Conservation (phyloP, 2,888 invertebrate species). For the Oeneis ivallda region DNA sequence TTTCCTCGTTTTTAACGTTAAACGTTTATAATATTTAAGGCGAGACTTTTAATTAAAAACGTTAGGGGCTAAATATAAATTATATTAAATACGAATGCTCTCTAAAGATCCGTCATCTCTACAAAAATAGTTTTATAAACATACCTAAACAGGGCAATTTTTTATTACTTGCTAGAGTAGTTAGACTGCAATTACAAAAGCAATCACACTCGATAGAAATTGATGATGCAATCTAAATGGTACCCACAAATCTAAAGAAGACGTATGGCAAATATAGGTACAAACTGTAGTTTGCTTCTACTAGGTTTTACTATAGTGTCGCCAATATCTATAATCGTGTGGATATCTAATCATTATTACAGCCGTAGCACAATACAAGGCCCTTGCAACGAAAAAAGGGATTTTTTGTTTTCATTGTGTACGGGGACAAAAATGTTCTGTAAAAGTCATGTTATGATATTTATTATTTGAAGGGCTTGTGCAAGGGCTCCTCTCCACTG, state of each 20-base stretch:
- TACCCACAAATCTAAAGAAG: background rate
- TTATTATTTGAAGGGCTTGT: too few relatives aligned
- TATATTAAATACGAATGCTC: background rate
- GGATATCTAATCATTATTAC: too few relatives aligned
- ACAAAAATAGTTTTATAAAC: background rate
- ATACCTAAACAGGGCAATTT: background rate
- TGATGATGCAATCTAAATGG: background rate
- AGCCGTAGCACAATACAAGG: too few relatives aligned
- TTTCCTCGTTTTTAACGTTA: conserved; percentile 16
- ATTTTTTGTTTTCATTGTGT: too few relatives aligned
- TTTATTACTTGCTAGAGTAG: background rate
- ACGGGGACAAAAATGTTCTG: too few relatives aligned
- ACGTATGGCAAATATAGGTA: background rate
- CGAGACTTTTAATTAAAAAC: conserved; percentile 25
- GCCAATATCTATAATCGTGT: too few relatives aligned
- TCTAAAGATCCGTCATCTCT: background rate
- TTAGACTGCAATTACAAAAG: background rate
- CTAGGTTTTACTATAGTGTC: too few relatives aligned
- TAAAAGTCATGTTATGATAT: too few relatives aligned
- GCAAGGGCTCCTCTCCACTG: too few relatives aligned
- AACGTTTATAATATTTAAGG: conserved; percentile 17
- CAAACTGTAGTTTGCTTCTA: too few relatives aligned
- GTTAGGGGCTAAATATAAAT: conserved; percentile 2
- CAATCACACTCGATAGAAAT: background rate
- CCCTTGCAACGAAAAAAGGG: too few relatives aligned